Evolutionary conservation across 2,888 invertebrate species (phyloP), one percentile per base, ranked within the genome.

Genomic region (Spisula solida): DNA sequence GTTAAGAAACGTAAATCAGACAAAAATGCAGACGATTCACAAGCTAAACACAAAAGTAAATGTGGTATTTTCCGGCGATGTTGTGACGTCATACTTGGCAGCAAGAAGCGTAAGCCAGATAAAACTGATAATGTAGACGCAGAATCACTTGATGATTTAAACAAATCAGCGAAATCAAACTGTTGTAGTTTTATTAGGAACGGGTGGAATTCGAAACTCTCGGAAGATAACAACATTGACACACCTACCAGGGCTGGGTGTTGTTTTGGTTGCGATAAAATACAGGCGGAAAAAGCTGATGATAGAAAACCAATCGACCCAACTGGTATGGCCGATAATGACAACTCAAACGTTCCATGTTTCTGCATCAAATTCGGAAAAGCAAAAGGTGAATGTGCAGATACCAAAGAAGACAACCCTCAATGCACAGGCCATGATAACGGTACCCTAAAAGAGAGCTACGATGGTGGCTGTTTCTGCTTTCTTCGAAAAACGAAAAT

Each of bases 401-500:
- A 51, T 51, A 51, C 14, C 51, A 51, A 51, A 51, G 51, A 51
- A 51, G 51, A 51, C 51, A 51, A 12, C 16, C 14, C 51, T 51
- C 51, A 51, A 51, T 16, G 51, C 20, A 0, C 60, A 25, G 25
- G n/a, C 5, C 25, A 66, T 25, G 60, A 25, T 41, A 8, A 41
- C 2, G 8, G 4, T 5, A 41, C 41, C 41, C 2, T 41, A 41
- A 41, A 41, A 41, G 55, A 29, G 14, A 29, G 31, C 29, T 1
- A 51, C 5, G 60, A 55, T 41, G 10, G 70, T n/a, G 18, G 47
- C 12, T 83, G 83, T 75, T 83, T 85, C 16, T 18, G 41, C 47
- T 85, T 85, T 41, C 18, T 70, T n/a, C 80, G 81, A 41, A 86
- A 70, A 20, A 29, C 48, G 4, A 66, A 81, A 10, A 60, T 81